Percentiles rank a stretch among this genome's conserved stretches.
Evolutionary conservation across 1,140 invertebrate genomes (phyloP).

Genomic region (Drosophila biarmipes): DNA sequence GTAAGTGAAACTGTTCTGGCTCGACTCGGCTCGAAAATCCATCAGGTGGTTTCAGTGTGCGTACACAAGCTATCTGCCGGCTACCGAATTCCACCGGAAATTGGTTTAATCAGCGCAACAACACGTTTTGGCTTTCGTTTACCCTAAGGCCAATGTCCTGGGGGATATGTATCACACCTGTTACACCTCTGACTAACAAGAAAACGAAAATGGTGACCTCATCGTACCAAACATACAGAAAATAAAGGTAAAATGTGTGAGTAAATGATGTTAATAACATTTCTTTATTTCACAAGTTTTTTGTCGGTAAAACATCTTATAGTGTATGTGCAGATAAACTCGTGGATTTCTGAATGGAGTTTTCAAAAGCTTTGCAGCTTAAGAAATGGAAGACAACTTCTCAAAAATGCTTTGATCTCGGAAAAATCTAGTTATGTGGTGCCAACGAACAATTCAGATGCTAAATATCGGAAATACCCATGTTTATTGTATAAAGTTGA

Average conservation of each 20-base stretch:
- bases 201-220: slow-evolving; percentile 34
- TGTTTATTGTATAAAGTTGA: too few relatives aligned
- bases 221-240: slow-evolving; percentile 14
- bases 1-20: slow-evolving; percentile 14
- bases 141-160: slow-evolving; percentile 26
- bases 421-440: too few relatives aligned
- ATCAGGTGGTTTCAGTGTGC: slow-evolving; percentile 27
- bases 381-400: too few relatives aligned
- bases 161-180: slow-evolving; percentile 31
- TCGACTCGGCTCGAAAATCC: slow-evolving; percentile 16
- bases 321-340: too few relatives aligned
- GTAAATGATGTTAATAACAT: neutral
- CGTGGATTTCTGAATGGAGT: too few relatives aligned
- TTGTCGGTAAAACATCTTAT: neutral
- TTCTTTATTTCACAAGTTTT: neutral
- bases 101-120: slow-evolving; percentile 38
- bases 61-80: slow-evolving; percentile 1
- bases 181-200: slow-evolving; percentile 25
- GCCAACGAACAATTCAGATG: too few relatives aligned
- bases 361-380: too few relatives aligned
- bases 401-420: too few relatives aligned
- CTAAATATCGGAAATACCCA: too few relatives aligned
- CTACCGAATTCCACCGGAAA: slow-evolving; percentile 13
- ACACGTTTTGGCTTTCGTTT: slow-evolving; percentile 18
- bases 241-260: neutral